Percentiles rank a stretch among this genome's conserved stretches.
These are phyloP conservation scores for Sterna hirundo DNA, from an alignment of 2,113 vertebrate genomes.

Conservation along the genomic window DNA sequence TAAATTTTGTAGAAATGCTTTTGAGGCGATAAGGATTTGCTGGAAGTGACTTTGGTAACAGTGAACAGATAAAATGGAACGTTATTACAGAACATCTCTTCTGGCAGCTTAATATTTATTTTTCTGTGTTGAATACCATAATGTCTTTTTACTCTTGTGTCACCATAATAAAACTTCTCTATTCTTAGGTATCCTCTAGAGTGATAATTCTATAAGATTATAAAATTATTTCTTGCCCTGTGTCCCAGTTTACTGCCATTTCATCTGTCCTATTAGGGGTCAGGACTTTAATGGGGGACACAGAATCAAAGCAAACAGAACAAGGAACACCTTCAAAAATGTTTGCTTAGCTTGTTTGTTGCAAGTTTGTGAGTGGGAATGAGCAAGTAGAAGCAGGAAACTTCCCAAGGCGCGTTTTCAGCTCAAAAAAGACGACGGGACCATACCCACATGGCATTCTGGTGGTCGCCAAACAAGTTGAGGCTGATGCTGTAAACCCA, in stretches of 20 bases:
- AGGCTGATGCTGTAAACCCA: neutral
- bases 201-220: neutral
- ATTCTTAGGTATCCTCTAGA: neutral
- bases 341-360: neutral
- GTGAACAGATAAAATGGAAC: neutral
- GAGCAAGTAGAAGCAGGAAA: neutral
- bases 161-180: neutral
- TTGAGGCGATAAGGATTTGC: neutral
- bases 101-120: neutral
- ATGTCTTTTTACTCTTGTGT: neutral
- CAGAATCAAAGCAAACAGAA: neutral
- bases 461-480: neutral
- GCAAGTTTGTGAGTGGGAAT: neutral
- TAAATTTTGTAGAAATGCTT: neutral
- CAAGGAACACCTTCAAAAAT: neutral
- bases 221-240: neutral
- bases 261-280: neutral
- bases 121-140: neutral
- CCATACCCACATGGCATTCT: fast-evolving
- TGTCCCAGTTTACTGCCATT: neutral
- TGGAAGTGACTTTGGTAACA: neutral
- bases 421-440: neutral
- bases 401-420: neutral
- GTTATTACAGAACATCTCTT: neutral
- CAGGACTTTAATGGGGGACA: neutral